Base-by-base conservation (phyloP, 1,140 invertebrate species). In the Arctopsyche grandis region DNA sequence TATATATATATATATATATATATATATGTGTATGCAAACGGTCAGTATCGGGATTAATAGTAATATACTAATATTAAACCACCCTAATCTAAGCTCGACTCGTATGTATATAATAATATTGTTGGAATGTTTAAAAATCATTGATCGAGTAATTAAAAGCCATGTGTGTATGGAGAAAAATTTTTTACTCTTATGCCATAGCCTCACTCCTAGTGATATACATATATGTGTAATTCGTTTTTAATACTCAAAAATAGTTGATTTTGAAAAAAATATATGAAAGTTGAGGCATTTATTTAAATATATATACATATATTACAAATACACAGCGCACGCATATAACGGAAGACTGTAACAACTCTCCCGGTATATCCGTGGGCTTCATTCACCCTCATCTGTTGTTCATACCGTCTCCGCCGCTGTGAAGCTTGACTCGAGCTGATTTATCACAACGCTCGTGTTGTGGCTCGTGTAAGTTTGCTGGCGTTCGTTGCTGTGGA, bases 341-440 rank as follows among this genome's bases (percentile, higher is more conserved):
- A n/a, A 26, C 9, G 58, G 74, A 26, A 76, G 74, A 76, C 74
- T 76, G 74, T 76, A 60, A 76, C 74, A 76, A 76, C 74, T 76
- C 74, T 76, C 74, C 74, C 56, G n/a, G 56, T 44, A 16, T 24
- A 76, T 52, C 58, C 22, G 56, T 63, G 29, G 10, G 16, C 9
- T 69, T 24, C n/a, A 16, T n/a, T 75, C 73, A 9, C 29, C 21
- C 9, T 43, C 58, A 21, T 22, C 73, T 46, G 19, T 56, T 19
- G 7, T n/a, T 75, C 48, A 58, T 58, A 7, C 29, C 29, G 29
- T 7, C 29, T 38, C 7, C 29, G 29, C 1, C 29, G 29, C 7
- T 38, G 29, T 38, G 29, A 38, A 38, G 7, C 38, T 58, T 26
- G 52, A 44, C n/a, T 10, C 19, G 12, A 43, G 22, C 38, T 69